Evolutionary conservation across 2,113 vertebrate species (phyloP).

Genomic region (rat (Rattus norvegicus)): GRCr8 NC_086033.1:100962001-100962500

Average conservation of each 20-base stretch:
- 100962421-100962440: slow-evolving; percentile 78
- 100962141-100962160: neutral
- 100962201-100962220: slow-evolving; percentile 72
- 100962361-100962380: slow-evolving; percentile 78
- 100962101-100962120: neutral
- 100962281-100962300: slow-evolving; percentile 86
- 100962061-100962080: neutral
- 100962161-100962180: slow-evolving; percentile 61
- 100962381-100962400: slow-evolving; percentile 81
- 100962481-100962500: slow-evolving; percentile 79
- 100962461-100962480: slow-evolving; percentile 81
- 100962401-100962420: slow-evolving; percentile 81
- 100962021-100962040: neutral
- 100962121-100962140: neutral
- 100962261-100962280: slow-evolving; percentile 80
- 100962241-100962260: slow-evolving; percentile 80
- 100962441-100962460: slow-evolving; percentile 83
- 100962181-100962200: slow-evolving; percentile 76
- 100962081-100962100: neutral
- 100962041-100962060: neutral
- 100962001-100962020: neutral
- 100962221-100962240: slow-evolving; percentile 72
- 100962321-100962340: slow-evolving; percentile 79
- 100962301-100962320: slow-evolving; percentile 83
- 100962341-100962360: slow-evolving; percentile 84